Percentiles rank a stretch among this genome's conserved stretches.
Conservation (phyloP, 1,140 invertebrate genomes). For the Drosophila kanapiae region DNA sequence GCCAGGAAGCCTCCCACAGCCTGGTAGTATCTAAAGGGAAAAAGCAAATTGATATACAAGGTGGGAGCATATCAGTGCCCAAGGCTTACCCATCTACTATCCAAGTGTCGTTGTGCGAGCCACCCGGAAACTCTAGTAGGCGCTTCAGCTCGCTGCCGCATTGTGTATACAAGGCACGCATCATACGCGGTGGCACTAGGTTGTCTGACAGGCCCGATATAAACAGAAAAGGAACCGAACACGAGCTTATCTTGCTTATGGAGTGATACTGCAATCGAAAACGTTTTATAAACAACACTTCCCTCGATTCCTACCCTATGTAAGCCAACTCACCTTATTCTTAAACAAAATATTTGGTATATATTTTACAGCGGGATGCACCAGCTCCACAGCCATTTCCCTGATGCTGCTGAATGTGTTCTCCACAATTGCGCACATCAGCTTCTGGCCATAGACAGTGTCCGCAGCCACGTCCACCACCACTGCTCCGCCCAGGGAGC, state of each 20-base stretch:
- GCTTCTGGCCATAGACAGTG: conserved; percentile 90
- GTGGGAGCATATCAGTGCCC: neutral
- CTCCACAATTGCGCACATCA: conserved; percentile 95
- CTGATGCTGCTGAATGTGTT: conserved; percentile 98
- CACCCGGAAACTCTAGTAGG: conserved; percentile 90
- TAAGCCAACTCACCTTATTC: conserved; percentile 89
- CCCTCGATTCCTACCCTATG: too few species aligned
- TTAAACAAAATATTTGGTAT: conserved; percentile 92
- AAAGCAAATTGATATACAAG: neutral
- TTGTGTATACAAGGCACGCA: conserved; percentile 90
- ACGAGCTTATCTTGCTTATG: conserved; percentile 88
- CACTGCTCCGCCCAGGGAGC: conserved; percentile 95
- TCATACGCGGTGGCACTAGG: conserved; percentile 94
- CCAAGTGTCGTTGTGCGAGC: conserved; percentile 97
- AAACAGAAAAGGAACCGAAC: conserved; percentile 91
- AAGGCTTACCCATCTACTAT: conserved; percentile 82
- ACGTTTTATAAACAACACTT: too few species aligned
- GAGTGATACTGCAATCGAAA: conserved; percentile 56
- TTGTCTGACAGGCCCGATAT: conserved; percentile 93
- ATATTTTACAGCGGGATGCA: conserved; percentile 90
- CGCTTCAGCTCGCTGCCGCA: conserved; percentile 91
- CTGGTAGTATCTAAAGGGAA: conserved; percentile 87
- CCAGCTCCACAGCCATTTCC: conserved; percentile 93
- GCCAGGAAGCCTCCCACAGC: conserved; percentile 87
- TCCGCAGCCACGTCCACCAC: conserved; percentile 93